phyloP scores from a whole-genome alignment of 1,140 invertebrate genomes.

The Leptestheria dahalacensis region DNA sequence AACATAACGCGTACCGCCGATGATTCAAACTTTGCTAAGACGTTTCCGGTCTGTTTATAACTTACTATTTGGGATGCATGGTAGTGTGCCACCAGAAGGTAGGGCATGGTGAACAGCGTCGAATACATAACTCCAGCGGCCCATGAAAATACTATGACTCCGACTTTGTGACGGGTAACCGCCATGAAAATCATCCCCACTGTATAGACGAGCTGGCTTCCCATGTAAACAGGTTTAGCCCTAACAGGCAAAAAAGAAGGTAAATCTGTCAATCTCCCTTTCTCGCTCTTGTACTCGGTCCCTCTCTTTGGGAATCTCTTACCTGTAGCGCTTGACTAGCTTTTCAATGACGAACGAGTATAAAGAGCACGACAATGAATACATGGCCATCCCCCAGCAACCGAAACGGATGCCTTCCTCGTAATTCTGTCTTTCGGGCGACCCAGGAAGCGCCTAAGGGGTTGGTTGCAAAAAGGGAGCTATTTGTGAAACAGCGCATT shows the following conservation, averaged over 20 bases:
- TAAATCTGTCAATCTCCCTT: neutral
- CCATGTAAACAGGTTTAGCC: conserved; percentile 71
- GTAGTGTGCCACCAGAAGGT: conserved; percentile 81
- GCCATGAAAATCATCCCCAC: conserved; percentile 81
- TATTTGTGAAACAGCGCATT: conserved; percentile 11
- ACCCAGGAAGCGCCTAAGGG: conserved; percentile 42
- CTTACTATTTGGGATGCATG: conserved; percentile 70
- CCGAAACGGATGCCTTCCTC: conserved; percentile 85
- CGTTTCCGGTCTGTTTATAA: no score
- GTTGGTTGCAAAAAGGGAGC: neutral
- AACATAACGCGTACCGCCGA: no score
- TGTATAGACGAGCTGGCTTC: conserved; percentile 77
- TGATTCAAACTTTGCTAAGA: no score
- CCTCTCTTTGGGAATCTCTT: conserved; percentile 22
- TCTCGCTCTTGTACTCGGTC: no score
- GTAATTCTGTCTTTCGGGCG: conserved; percentile 44
- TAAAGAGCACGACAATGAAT: conserved; percentile 81
- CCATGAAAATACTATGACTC: conserved; percentile 78
- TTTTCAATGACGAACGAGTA: conserved; percentile 82
- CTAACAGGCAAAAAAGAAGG: conserved; percentile 35
- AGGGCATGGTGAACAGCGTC: conserved; percentile 93
- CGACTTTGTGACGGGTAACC: conserved; percentile 49
- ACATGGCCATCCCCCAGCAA: conserved; percentile 92
- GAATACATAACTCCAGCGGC: conserved; percentile 92
- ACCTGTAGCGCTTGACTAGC: conserved; percentile 70